These are phyloP conservation scores for Melozone crissalis DNA, from an alignment of 2,113 vertebrate genomes.

Conservation along the genomic window DNA sequence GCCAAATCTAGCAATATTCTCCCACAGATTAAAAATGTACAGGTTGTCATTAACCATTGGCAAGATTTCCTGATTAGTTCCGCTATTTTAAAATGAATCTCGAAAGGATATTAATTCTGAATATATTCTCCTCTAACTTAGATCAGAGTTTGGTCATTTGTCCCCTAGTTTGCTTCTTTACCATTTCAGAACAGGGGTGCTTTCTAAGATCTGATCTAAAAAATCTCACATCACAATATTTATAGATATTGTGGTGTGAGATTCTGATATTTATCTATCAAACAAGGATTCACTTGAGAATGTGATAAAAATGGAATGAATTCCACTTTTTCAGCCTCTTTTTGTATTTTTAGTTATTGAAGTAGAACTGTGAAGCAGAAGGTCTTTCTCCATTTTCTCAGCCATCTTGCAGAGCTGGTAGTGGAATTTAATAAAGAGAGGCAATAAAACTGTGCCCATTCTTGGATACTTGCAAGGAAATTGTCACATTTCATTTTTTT, in stretches of 20 bases:
- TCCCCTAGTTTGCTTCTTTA: background rate
- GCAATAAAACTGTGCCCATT: background rate
- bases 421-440: background rate
- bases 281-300: background rate
- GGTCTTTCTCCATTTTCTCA: background rate
- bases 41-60: constrained; percentile 22
- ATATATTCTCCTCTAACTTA: background rate
- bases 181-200: background rate
- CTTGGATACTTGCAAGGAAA: background rate
- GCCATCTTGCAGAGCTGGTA: background rate
- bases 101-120: background rate
- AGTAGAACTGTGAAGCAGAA: background rate
- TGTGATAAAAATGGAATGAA: background rate
- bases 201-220: background rate
- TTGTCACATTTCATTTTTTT: background rate
- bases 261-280: background rate
- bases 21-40: constrained; percentile 22
- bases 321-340: background rate
- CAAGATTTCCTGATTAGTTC: background rate
- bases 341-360: background rate
- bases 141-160: background rate
- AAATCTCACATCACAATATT: background rate
- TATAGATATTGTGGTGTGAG: too few relatives aligned
- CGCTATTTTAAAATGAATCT: background rate
- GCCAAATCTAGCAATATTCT: constrained; percentile 6